Evolutionary conservation across 2,113 vertebrate genomes (phyloP).

Genomic region (Leptobrachium ailaonicum): DNA sequence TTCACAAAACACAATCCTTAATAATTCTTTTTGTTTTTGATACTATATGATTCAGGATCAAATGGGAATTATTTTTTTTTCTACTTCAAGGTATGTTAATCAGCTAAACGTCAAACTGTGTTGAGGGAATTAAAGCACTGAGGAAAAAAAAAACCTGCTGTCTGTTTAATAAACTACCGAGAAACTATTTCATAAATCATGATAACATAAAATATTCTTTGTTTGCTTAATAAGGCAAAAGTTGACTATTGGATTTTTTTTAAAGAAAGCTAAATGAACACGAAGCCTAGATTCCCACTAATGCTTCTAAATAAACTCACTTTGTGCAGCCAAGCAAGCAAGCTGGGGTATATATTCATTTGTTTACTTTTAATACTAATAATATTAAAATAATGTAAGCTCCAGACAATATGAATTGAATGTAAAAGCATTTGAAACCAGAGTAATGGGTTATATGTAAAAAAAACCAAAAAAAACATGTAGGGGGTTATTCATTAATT

Average conservation of each 20-base stretch:
- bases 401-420: too few species aligned
- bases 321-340: neutral
- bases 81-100: conserved; percentile 23
- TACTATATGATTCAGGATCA: conserved; percentile 29
- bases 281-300: neutral
- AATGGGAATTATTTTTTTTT: conserved; percentile 16
- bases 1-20: neutral
- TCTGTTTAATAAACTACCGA: conserved; percentile 45
- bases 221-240: conserved; percentile 25
- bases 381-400: too few species aligned
- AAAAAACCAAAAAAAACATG: too few species aligned
- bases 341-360: too few species aligned
- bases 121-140: conserved; percentile 38
- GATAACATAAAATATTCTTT: conserved; percentile 40
- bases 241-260: conserved; percentile 28
- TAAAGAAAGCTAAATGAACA: conserved; percentile 31
- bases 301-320: conserved; percentile 14
- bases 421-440: too few species aligned
- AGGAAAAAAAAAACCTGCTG: conserved; percentile 41
- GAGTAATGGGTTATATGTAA: too few species aligned
- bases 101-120: conserved; percentile 32
- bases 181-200: conserved; percentile 48
- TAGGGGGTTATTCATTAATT: too few species aligned
- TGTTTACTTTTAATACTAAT: too few species aligned
- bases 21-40: conserved; percentile 7